Base-by-base conservation (phyloP, 2,888 invertebrate genomes). In the Ornithoptera alexandrae region DNA sequence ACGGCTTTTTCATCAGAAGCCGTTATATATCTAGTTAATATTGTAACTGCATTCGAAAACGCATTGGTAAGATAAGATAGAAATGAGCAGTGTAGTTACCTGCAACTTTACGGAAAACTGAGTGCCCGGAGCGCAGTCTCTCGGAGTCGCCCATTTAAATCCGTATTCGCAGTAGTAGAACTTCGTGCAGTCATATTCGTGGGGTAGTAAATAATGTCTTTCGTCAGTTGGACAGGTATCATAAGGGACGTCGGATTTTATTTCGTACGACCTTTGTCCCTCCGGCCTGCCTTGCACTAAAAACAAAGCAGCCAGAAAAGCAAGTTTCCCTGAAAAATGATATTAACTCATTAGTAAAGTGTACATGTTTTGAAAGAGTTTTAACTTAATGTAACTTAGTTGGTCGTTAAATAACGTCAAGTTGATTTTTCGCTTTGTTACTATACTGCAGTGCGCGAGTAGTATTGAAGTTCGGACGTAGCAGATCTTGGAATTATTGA, bases 141-240 rank as follows among this genome's bases (percentile, higher is more conserved):
- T 79, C 0, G 87, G 75, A 0, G 70, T 56, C 0, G 76, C 75
- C 61, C 75, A 81, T 61, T 81, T 86, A 65, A 75, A 0, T 0
- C 90, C 91, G 70, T 81, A 83, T 56, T 87, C 85, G 71, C 91
- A 92, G 76, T 88, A 88, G 78, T 91, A 91, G 76, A 88, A 91
- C 74, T 83, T 84, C 0, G 83, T 83, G 75, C 90, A 91, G 71
- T 88, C 84, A 18, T 81, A 84, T 58, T 91, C 90, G 73, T 91
- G 89, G 2, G 84, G 83, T 0, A 89, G 67, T 0, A 88, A 76
- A 20, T 56, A 71, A 62, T 71, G 71, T 75, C 77, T 94, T 94
- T 94, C 96, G 95, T 90, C 57, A 8, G 36, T 58, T 95, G 84
- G 84, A 91, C 73, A 96, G 77, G 94, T 82, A 72, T 94, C 93